phyloP scores from a whole-genome alignment of 2,113 vertebrate genomes.

The Turnix velox region DNA sequence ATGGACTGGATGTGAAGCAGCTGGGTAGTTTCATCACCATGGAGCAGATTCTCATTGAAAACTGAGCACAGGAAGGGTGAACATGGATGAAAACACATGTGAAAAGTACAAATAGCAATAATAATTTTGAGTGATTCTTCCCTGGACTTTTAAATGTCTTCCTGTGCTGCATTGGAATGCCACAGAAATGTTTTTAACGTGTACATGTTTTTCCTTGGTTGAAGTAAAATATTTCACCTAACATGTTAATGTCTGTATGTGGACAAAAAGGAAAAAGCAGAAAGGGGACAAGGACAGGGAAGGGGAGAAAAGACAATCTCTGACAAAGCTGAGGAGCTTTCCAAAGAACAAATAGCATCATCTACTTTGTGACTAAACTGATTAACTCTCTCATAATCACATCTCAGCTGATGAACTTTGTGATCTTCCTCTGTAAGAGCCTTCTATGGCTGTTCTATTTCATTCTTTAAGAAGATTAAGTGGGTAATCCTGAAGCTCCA shows the following conservation, averaged over 20 bases:
- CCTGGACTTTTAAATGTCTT: background rate
- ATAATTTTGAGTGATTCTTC: background rate
- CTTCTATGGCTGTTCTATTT: constrained; percentile 13
- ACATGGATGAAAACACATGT: background rate
- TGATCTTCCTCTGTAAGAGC: constrained; percentile 8
- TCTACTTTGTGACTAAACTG: constrained; percentile 55
- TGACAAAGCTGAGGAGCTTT: constrained; percentile 6
- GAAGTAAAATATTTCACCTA: background rate
- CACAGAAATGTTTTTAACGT: background rate
- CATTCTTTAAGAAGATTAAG: constrained; percentile 60
- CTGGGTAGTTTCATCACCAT: background rate
- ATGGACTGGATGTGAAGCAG: background rate
- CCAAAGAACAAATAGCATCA: constrained; percentile 12
- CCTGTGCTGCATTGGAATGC: background rate
- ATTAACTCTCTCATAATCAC: constrained; percentile 53
- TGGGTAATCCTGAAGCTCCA: constrained; percentile 37
- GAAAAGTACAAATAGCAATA: background rate
- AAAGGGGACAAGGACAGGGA: background rate
- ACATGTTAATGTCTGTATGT: background rate
- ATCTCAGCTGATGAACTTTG: constrained; percentile 52
- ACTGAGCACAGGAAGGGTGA: background rate
- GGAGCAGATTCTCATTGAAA: background rate
- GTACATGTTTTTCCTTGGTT: background rate
- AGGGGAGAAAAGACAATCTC: background rate
- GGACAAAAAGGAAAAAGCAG: background rate